phyloP scores from a whole-genome alignment of 2,888 invertebrate genomes.

The Brachyptera putata region DNA sequence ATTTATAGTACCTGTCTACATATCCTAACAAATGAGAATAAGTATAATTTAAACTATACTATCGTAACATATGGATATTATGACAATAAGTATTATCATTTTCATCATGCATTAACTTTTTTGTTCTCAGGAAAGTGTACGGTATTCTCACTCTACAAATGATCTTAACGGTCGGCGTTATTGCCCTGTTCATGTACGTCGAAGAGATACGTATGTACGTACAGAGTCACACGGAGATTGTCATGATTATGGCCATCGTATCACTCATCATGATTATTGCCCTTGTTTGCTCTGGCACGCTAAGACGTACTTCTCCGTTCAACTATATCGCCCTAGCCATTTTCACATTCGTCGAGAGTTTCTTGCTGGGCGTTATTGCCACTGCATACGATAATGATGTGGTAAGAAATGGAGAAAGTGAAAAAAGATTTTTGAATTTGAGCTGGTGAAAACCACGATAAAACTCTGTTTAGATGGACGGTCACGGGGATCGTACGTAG shows the following conservation, averaged over 20 bases:
- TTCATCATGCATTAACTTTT: too few species aligned
- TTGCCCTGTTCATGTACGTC: conserved; percentile 71
- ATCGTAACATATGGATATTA: too few species aligned
- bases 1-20: too few species aligned
- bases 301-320: conserved; percentile 77
- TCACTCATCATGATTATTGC: conserved; percentile 73
- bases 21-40: too few species aligned
- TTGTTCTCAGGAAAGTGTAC: conserved; percentile 66
- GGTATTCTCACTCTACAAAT: conserved; percentile 80
- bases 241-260: conserved; percentile 62
- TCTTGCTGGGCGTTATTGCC: conserved; percentile 70
- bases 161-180: conserved; percentile 69
- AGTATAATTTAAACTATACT: too few species aligned
- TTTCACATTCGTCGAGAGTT: conserved; percentile 79
- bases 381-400: conserved; percentile 59
- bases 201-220: conserved; percentile 59
- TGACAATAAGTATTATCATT: too few species aligned
- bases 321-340: conserved; percentile 86
- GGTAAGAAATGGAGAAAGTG: too few species aligned
- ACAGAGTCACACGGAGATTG: conserved; percentile 51
- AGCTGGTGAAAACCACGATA: too few species aligned
- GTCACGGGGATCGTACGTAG: too few species aligned
- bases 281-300: conserved; percentile 81
- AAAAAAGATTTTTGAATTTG: too few species aligned
- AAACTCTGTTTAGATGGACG: too few species aligned